These are phyloP conservation scores for Cylloceria caligata DNA, from an alignment of 2,888 invertebrate species.

Conservation along the genomic window DNA sequence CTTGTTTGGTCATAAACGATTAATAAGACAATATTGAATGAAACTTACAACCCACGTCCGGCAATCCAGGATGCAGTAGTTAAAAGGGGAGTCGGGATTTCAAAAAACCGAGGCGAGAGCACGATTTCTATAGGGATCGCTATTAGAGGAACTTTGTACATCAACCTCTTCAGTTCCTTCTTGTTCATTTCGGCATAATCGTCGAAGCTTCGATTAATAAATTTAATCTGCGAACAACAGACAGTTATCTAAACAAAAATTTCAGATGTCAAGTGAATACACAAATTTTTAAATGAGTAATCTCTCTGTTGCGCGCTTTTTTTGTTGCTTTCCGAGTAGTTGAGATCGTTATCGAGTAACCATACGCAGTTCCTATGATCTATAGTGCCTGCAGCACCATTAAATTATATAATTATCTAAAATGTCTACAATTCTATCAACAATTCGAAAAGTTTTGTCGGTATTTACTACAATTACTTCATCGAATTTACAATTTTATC, in stretches of 20 bases:
- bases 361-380: constrained; percentile 92
- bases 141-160: background rate
- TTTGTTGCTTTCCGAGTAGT: constrained; percentile 84
- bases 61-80: constrained; percentile 21
- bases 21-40: background rate
- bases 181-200: background rate
- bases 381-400: constrained; percentile 78
- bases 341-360: constrained; percentile 89
- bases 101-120: constrained; percentile 30
- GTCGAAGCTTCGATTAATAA: background rate
- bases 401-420: constrained; percentile 63
- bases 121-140: background rate
- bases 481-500: background rate
- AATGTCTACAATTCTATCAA: no score
- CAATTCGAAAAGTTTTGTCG: background rate
- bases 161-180: background rate
- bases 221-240: background rate
- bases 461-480: background rate
- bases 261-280: background rate
- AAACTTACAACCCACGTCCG: constrained; percentile 42
- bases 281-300: constrained; percentile 92
- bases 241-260: background rate
- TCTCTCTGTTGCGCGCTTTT: constrained; percentile 87
- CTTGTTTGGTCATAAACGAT: background rate
- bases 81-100: constrained; percentile 41